Percentiles rank a stretch among this genome's conserved stretches.
Evolutionary conservation across 2,797 vertebrate genomes (phyloP).

Genomic region (Muraenolepis orangiensis): DNA sequence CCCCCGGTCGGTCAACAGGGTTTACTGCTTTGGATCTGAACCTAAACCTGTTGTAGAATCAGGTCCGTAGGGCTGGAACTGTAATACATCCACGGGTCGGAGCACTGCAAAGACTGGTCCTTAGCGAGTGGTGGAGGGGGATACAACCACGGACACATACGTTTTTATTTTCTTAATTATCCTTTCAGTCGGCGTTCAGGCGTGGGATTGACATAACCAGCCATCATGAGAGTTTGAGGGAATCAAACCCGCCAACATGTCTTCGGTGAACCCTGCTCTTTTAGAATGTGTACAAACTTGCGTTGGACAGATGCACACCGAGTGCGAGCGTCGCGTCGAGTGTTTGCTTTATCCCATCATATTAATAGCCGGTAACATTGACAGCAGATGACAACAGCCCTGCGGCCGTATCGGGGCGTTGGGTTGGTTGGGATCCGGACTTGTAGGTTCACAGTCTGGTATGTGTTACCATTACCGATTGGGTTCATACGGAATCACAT

Average conservation of each 20-base stretch:
- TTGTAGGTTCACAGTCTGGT: constrained; percentile 46
- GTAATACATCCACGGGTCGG: background rate
- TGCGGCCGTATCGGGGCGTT: constrained; percentile 26
- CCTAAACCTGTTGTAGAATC: background rate
- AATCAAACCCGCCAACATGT: constrained; percentile 10
- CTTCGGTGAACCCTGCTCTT: constrained; percentile 21
- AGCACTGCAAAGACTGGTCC: background rate
- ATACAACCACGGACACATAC: constrained; percentile 21
- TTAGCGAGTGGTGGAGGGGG: background rate
- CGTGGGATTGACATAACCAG: constrained; percentile 29
- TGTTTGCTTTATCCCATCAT: constrained; percentile 26
- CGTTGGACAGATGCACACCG: constrained; percentile 12
- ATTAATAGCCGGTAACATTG: constrained; percentile 30
- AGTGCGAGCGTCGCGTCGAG: constrained; percentile 7
- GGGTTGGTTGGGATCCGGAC: constrained; percentile 28
- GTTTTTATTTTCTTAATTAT: constrained; percentile 5
- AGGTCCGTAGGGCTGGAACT: background rate
- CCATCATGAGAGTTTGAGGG: no score
- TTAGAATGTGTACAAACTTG: background rate
- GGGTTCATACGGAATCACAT: constrained; percentile 44
- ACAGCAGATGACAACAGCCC: constrained; percentile 41
- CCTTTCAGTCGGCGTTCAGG: constrained; percentile 5
- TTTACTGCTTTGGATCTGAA: background rate
- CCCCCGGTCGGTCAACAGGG: background rate
- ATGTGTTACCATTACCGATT: constrained; percentile 46